Evolutionary conservation across 2,113 vertebrate genomes (phyloP), one percentile per base, ranked within the genome.

Genomic region (Nanger granti): DNA sequence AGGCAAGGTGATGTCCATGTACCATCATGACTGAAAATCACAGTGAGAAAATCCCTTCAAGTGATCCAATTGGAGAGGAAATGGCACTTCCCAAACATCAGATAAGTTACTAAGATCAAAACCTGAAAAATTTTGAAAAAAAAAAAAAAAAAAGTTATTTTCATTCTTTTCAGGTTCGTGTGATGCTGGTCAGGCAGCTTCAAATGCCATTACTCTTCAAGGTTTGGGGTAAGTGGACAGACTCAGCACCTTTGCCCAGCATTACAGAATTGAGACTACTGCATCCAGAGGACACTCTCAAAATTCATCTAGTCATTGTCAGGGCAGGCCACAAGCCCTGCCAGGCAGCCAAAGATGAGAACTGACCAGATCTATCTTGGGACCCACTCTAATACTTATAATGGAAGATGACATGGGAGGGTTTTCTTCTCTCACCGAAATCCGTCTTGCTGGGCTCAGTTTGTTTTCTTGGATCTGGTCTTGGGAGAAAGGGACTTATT

Each of bases 201-300:
- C 98, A 5, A 98, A 98, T 31, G 97, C 98, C 85, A 99, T 99
- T 91, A 91, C 79, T 8, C 98, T 99, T 90, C 99, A 98, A 91
- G 99, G 99, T 60, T 97, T 99, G 44, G 99, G 99, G 99, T 99
- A 97, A 98, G 99, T 93, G 52, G n/a, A 11, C 26, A 13, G n/a
- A 87, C 18, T 52, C 1, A 37, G 7, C n/a, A 0, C 49, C 15
- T 52, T 7, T 10, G 57, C 69, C 82, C 59, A 13, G 18, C 4
- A 20, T 20, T 34, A 7, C 29, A n/a, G 79, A 66, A 11, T 8
- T 3, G 5, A 15, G 44, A 49, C 26, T 5, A 15, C 37, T 91
- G 26, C 12, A 10, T n/a, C 22, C 3, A n/a, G 24, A 57, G 83
- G 82, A 54, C 44, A 37, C 34, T 62, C 34, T 69, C 24, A 29